phyloP scores from a whole-genome alignment of 1,140 invertebrate genomes.

The Acyrthosiphon pisum region DNA sequence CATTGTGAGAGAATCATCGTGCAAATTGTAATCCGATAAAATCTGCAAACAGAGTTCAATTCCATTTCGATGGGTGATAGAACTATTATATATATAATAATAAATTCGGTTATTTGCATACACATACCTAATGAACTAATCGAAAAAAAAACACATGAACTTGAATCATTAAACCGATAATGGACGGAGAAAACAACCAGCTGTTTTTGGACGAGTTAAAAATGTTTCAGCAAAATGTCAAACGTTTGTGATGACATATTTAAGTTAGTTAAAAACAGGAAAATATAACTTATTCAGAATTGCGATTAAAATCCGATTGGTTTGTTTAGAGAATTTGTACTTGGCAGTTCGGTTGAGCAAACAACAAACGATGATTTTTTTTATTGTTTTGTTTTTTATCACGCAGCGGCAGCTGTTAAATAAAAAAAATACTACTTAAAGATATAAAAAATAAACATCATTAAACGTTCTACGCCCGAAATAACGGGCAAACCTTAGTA shows the following conservation, averaged over 20 bases:
- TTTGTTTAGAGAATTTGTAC: neutral
- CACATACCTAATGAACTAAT: neutral
- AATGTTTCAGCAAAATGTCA: neutral
- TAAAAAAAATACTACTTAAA: neutral
- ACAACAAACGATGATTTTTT: neutral
- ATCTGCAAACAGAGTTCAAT: neutral
- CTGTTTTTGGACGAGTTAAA: neutral
- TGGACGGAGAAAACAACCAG: neutral
- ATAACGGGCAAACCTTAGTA: neutral
- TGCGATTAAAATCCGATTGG: neutral
- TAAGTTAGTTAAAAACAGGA: neutral
- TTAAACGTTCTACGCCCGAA: neutral
- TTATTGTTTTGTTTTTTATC: neutral
- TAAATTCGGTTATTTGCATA: neutral
- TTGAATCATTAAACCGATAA: neutral
- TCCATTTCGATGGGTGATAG: neutral
- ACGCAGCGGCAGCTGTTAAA: neutral
- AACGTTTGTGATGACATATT: neutral
- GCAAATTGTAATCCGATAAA: neutral
- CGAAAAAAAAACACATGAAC: neutral
- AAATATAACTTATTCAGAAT: constrained; percentile 1
- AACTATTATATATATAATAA: neutral
- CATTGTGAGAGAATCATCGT: neutral
- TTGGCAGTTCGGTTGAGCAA: neutral
- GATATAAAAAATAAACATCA: neutral